Evolutionary conservation across 2,797 vertebrate species (phyloP), one percentile per base, ranked within the genome.

Genomic region (Dendrocincla fuliginosa): DNA sequence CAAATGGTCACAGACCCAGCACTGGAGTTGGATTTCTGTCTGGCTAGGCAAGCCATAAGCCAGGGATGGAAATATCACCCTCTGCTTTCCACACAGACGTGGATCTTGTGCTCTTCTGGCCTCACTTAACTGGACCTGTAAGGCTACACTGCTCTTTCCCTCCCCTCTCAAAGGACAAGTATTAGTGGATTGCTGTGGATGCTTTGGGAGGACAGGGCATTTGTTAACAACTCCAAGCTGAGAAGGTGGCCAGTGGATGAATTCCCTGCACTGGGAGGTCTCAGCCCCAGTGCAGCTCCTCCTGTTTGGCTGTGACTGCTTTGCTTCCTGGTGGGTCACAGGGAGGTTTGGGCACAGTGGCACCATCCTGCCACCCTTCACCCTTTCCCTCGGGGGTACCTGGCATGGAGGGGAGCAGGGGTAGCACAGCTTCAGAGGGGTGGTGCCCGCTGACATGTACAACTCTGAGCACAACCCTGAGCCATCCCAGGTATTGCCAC

Each of bases 381-480:
- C 27, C 30, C 52, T 9, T 65, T 22, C 47, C 15, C 7, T 17
- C 2, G 1, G 22, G n/a, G 3, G 0, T 28, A 2, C 23, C 69
- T 71, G 71, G 1, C 41, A 20, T 75, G 81, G 46, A 65, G 73
- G 47, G 17, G 56, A 17, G 42, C 52, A 74, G 50, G 30, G 49
- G 22, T n/a, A 50, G 20, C 9, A 1, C 22, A 52, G 28, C 25
- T 52, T n/a, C 24, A 5, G 28, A 39, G 41, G 41, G 20, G 9
- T 68, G 70, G 20, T 44, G 55, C 4, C 46, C 15, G 25, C 69
- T 59, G 20, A 8, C n/a, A 5, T 5, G 23, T 57, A 5, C 23
- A 6, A 17, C 35, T 35, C 42, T 65, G 75, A 60, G 63, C 53
- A n/a, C 30, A 37, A 10, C 28, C 6, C 59, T 76, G 42, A 92